These are phyloP conservation scores for Momotus momota DNA, from an alignment of 2,797 vertebrate species.

Conservation along the genomic window DNA sequence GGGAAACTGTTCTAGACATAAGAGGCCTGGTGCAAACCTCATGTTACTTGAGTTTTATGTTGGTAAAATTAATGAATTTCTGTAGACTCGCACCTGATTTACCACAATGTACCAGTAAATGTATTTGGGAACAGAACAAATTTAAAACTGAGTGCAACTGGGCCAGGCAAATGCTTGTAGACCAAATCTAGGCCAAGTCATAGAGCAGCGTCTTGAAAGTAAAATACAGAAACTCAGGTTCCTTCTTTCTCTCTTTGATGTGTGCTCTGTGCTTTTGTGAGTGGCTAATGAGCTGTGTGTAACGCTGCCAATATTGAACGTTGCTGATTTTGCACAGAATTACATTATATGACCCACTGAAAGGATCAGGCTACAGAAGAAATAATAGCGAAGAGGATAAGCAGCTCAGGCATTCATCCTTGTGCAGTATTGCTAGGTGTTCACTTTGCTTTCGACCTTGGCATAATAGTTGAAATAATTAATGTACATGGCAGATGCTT, in stretches of 20 bases:
- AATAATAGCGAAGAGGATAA: constrained; percentile 25
- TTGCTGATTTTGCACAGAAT: constrained; percentile 59
- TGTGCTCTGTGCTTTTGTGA: constrained; percentile 54
- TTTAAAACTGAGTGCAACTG: constrained; percentile 5
- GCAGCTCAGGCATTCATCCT: constrained; percentile 14
- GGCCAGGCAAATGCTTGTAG: not conserved
- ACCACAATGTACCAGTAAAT: not conserved
- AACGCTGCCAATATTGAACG: constrained; percentile 32
- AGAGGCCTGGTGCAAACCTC: not conserved
- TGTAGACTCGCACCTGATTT: not conserved
- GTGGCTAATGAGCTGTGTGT: constrained; percentile 45
- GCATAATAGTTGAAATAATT: not conserved
- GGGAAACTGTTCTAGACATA: not conserved
- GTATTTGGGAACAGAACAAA: not conserved
- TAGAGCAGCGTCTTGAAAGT: not conserved
- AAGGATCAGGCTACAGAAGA: constrained; percentile 18
- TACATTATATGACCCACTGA: not conserved
- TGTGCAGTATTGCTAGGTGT: not conserved
- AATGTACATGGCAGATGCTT: not conserved
- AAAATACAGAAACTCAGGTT: constrained; percentile 35
- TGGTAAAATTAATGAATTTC: not conserved
- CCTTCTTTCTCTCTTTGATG: constrained; percentile 54
- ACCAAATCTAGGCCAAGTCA: constrained; percentile 57
- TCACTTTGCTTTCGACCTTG: constrained; percentile 23
- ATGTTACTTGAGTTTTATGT: rapidly evolving